Base-by-base conservation (phyloP, 2,113 vertebrate species). In the Paracanthobrama guichenoti region DNA sequence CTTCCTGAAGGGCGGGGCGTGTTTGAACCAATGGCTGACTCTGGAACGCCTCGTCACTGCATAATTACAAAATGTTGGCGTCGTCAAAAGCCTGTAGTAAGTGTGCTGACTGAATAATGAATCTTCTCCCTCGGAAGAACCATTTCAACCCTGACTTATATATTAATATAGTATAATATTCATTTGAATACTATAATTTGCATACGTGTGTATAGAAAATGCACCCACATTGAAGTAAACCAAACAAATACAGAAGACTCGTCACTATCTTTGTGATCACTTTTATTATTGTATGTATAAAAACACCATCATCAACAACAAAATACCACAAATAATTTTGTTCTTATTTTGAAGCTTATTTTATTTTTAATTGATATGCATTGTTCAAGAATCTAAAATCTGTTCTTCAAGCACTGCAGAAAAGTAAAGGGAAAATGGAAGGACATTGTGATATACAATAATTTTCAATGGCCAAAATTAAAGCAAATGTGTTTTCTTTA, bases 361-460 rank as follows among this genome's bases (percentile, higher is more conserved):
- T n/a, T n/a, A n/a, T n/a, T n/a, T n/a, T n/a, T n/a, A n/a, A n/a
- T n/a, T n/a, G n/a, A 67, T 11, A 13, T 2, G 39, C 39, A 12
- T 22, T 26, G 53, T 31, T 87, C 83, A 86, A 28, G 26, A 39
- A 10, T 76, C 78, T 64, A 48, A 39, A 18, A 48, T 80, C 73
- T 82, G 73, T 12, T 79, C 53, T 75, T 83, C 75, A 55, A 82
- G 28, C 39, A 81, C 87, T 86, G 74, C 22, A 69, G 35, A 6
- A 86, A 84, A 72, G 22, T 64, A 71, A 84, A 50, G 1, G 3
- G 35, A 26, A 39, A 60, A 39, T 9, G 7, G 24, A 59, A 59
- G 5, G 20, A 39, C 22, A 59, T 16, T 72, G 12, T 13, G 12
- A 24, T 9, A 53, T 18, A 31, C 7, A 26, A 53, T 11, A 0